Evolutionary conservation across 37 sponge, comb jelly and placozoan genomes (phyloP), one percentile per base, ranked within the genome.

Genomic region (Ianthella basta): DNA sequence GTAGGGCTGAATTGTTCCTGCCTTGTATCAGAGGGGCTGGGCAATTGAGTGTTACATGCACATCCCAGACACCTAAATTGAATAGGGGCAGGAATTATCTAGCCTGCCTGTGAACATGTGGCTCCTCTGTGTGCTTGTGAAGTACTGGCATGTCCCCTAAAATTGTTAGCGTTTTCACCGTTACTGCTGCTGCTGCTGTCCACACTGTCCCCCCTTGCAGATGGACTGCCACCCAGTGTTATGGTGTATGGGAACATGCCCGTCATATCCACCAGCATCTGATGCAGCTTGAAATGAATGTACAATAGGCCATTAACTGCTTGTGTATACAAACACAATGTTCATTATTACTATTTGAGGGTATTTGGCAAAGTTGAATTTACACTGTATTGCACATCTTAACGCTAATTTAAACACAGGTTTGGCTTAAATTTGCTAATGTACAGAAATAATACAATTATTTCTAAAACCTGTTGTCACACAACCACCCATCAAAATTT

Each of bases 231-330:
- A 25, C 95, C 95, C 1, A 86, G 55, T 13, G 92, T 94, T 32
- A 89, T 94, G 95, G 95, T 87, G 53, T 59, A 88, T 83, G 95
- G 95, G 0, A 91, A 60, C 21, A 91, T 85, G 85, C 89, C 89
- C n/a, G 95, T 94, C 27, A 94, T 91, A 67, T 59, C 91, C 40
- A 59, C 85, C n/a, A 66, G 55, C 44, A 54, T 91, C 12, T 86
- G 72, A 80, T n/a, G 36, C 37, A 21, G 20, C 23, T 24, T 75
- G 15, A 41, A 6, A 6, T 61, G 64, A 13, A 61, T 8, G 8
- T 44, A 44, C 6, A 10, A 8, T 10, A 44, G n/a, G 50, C 3
- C 50, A 44, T 44, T 44, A 44, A 8, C 50, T 44, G 50, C 50
- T 44, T 44, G 50, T 8, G 8, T 10, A 10, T 10, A 3, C 8